Conservation (phyloP, 2,888 invertebrate species). For the Choristoneura rosaceana region DNA sequence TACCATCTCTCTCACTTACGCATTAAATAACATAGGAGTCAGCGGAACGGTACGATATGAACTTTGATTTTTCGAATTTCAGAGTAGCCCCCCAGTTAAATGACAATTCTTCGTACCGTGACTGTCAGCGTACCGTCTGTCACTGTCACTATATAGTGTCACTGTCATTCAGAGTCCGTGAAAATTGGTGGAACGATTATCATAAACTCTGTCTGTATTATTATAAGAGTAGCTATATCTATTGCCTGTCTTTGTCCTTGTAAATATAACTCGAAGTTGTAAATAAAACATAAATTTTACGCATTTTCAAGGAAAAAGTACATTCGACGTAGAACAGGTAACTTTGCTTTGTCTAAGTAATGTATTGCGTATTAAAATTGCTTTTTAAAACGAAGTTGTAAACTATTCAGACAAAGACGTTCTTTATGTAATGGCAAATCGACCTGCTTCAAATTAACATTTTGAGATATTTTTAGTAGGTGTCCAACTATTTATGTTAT, state of each 20-base stretch:
- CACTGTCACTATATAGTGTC: conserved; percentile 6
- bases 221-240: conserved; percentile 31
- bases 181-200: conserved; percentile 20
- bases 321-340: conserved; percentile 29
- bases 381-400: conserved; percentile 12
- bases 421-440: conserved; percentile 46
- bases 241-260: conserved; percentile 53
- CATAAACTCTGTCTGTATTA: conserved; percentile 27
- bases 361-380: conserved; percentile 25
- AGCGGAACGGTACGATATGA: too few species aligned
- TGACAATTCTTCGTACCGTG: neutral
- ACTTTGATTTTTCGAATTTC: too few species aligned
- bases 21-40: too few species aligned
- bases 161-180: neutral
- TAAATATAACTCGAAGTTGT: conserved; percentile 50
- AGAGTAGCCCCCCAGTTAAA: neutral
- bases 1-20: too few species aligned
- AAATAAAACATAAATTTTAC: conserved; percentile 52
- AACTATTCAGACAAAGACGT: conserved; percentile 15
- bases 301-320: conserved; percentile 10
- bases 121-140: neutral
- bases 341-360: neutral
- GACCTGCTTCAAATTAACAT: conserved; percentile 45
- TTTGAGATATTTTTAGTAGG: conserved; percentile 49
- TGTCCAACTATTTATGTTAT: conserved; percentile 45